phyloP scores from a whole-genome alignment of 2,113 vertebrate species.

The Gavialis gangeticus region DNA sequence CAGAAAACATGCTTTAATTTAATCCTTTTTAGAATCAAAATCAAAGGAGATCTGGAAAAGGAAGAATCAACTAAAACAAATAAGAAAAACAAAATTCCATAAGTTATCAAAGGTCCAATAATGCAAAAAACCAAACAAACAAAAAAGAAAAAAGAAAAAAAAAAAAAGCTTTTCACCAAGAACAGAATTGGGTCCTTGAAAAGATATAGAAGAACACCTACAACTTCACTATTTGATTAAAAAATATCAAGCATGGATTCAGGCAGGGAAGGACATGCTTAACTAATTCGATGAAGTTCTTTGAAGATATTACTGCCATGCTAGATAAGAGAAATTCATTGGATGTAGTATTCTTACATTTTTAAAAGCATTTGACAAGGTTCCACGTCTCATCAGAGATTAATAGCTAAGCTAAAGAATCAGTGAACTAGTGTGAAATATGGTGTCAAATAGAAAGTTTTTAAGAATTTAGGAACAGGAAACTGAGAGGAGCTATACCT shows the following conservation, averaged over 20 bases:
- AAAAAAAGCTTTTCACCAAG: background rate
- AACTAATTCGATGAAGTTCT: background rate
- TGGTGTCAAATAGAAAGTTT: background rate
- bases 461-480: background rate
- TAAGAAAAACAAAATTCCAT: background rate
- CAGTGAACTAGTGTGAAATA: background rate
- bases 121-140: background rate
- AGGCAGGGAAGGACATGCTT: background rate
- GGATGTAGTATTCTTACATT: background rate
- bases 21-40: slow-evolving; percentile 66
- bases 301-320: background rate
- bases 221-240: background rate
- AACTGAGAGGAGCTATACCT: background rate
- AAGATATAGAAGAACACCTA: background rate
- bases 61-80: no score
- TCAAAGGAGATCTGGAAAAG: background rate
- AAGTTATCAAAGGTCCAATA: background rate
- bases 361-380: background rate
- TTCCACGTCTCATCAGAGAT: background rate
- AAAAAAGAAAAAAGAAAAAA: no score
- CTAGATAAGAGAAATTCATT: background rate
- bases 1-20: slow-evolving; percentile 68
- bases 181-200: background rate
- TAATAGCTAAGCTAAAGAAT: background rate
- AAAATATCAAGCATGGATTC: background rate